A percentile compares a stretch with the other conserved stretches of the same genome.
These are phyloP conservation scores for Talpa occidentalis DNA, from an alignment of 2,113 vertebrate genomes.

Conservation along the genomic window DNA sequence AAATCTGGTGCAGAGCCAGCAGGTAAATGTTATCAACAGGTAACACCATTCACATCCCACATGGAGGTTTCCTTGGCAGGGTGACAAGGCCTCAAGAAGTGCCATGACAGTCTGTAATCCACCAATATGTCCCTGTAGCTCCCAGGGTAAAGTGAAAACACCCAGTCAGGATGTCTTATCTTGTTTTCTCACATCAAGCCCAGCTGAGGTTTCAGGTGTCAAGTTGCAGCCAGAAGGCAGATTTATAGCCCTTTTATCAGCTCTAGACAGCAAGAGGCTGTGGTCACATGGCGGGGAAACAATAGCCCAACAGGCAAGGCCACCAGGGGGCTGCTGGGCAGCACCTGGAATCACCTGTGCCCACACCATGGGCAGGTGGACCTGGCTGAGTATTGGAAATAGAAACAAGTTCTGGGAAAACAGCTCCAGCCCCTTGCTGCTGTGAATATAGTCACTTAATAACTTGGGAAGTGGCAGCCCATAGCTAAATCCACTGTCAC, in stretches of 20 bases:
- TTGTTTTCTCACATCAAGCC: constrained; percentile 76
- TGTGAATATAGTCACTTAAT: constrained; percentile 73
- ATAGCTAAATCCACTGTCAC: constrained; percentile 62
- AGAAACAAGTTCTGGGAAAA: constrained; percentile 66
- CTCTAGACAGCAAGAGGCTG: constrained; percentile 78
- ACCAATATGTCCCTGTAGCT: constrained; percentile 58
- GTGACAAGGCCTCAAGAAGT: neutral
- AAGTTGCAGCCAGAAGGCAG: constrained; percentile 72
- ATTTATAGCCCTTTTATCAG: constrained; percentile 83
- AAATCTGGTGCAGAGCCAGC: neutral
- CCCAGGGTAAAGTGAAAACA: constrained; percentile 66
- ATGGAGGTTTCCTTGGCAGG: neutral
- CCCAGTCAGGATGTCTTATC: constrained; percentile 41
- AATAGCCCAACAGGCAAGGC: neutral
- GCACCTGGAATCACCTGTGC: constrained; percentile 62
- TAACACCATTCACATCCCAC: neutral
- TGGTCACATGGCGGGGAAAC: constrained; percentile 35
- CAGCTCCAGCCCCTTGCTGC: constrained; percentile 50
- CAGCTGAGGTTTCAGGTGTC: constrained; percentile 76
- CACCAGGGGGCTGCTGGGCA: neutral
- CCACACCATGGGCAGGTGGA: neutral
- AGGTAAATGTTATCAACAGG: constrained; percentile 51
- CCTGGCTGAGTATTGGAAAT: neutral
- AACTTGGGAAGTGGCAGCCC: constrained; percentile 50
- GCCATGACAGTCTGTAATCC: neutral